These are phyloP conservation scores for Spodoptera litura DNA, from an alignment of 1,140 invertebrate species.

Conservation along the genomic window DNA sequence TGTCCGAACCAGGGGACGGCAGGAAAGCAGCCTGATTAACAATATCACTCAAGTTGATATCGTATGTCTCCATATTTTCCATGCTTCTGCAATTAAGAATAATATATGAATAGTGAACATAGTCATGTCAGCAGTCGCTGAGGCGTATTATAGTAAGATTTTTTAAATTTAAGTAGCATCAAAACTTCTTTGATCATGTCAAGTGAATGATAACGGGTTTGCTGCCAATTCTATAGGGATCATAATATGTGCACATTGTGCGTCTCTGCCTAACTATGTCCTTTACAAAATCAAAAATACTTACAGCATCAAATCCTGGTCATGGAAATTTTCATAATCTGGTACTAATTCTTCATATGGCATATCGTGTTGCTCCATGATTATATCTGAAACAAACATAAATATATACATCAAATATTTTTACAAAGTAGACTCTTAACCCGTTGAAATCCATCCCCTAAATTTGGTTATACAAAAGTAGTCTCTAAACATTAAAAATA, in stretches of 20 bases:
- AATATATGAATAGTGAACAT: background rate
- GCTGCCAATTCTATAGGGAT: no score
- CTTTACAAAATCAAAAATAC: background rate
- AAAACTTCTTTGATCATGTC: no score
- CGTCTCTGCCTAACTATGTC: no score
- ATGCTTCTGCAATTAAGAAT: background rate
- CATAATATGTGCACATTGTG: no score
- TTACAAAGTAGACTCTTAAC: no score
- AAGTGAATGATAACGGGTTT: no score
- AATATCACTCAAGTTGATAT: background rate
- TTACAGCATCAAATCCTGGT: conserved; percentile 1
- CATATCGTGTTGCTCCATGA: conserved; percentile 5
- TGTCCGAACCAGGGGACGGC: conserved; percentile 8
- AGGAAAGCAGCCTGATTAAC: background rate
- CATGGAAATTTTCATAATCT: background rate
- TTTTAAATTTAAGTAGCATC: no score
- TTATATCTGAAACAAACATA: conserved; percentile 23
- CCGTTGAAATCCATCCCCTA: no score
- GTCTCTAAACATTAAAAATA: no score
- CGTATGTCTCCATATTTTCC: background rate
- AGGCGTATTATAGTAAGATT: no score
- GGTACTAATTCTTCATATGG: background rate
- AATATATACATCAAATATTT: background rate
- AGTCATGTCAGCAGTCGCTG: no score
- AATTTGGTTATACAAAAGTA: no score